Conservation (phyloP, 2,797 vertebrate species). For the Hirundo rustica region DNA sequence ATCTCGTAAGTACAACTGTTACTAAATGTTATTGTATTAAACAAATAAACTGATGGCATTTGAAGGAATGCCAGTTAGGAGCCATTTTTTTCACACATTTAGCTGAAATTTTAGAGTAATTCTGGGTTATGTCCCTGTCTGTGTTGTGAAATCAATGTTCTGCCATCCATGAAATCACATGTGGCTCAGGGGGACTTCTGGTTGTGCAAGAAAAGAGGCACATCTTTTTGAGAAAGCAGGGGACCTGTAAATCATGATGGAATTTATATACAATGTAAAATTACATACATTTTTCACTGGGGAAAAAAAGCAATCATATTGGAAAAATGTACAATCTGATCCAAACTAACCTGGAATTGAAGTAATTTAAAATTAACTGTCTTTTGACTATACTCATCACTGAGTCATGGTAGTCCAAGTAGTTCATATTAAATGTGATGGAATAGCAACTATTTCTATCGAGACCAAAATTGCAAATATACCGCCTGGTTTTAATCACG, state of each 20-base stretch:
- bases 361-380: not conserved
- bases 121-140: not conserved
- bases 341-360: not conserved
- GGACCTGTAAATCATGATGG: not conserved
- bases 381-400: not conserved
- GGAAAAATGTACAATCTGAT: not conserved
- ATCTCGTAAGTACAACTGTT: not conserved
- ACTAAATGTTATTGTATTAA: not conserved
- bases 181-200: not conserved
- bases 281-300: not conserved
- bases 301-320: not conserved
- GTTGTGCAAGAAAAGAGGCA: not conserved
- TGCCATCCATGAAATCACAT: not conserved
- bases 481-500: not conserved
- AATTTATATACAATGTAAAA: not conserved
- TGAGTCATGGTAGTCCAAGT: not conserved
- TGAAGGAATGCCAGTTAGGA: not conserved
- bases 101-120: not conserved
- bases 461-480: not conserved
- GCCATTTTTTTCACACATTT: not conserved
- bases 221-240: not conserved
- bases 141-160: not conserved
- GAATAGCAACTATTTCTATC: not conserved
- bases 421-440: not conserved
- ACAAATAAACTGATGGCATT: not conserved